Evolutionary conservation across 2,113 vertebrate genomes (phyloP), one percentile per base, ranked within the genome.

Genomic region (western clawed frog (Xenopus tropicalis)): DNA sequence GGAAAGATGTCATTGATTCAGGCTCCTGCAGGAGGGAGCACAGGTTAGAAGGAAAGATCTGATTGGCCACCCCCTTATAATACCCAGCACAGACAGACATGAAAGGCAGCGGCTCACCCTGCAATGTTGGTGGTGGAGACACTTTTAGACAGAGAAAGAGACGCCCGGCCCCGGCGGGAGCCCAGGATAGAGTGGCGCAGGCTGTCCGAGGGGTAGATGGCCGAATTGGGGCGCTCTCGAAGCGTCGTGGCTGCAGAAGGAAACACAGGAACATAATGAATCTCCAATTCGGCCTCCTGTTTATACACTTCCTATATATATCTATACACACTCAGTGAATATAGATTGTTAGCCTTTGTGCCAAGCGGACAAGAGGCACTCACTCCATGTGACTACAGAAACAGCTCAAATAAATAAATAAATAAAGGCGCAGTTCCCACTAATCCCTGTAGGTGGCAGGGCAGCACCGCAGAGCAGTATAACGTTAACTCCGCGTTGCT

Each of bases 61-160:
- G 6, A 37, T 37, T 37, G 29, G 29, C 6, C 29, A 7, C 72
- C 43, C 16, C 29, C 29, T 9, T 37, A 37, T 37, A 37, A 7
- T 37, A 37, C 10, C 29, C 2, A 37, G 10, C 6, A 5, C 29
- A 37, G 2, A 7, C 29, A 37, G 29, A 37, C 2, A 37, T 37
- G 5, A 37, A 37, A 37, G 29, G 25, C 25, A 37, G 29, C 3
- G 29, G 29, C 90, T 92, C 79, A 97, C 96, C 95, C 96, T 0
- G 93, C 88, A n/a, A 98, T 96, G 81, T 98, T 97, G 85, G 95
- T 97, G 63, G 94, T 96, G 71, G 96, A 98, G 66, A 98, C 94
- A 1, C 96, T 96, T 83, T 98, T 98, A 79, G 96, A 94, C 22
- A 98, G 85, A 3, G 92, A 91, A 1, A 96, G 77, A 22, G 88